Conservation (phyloP, 37 sponge, comb jelly and placozoan genomes). For the Cliona cf. orientalis region DNA sequence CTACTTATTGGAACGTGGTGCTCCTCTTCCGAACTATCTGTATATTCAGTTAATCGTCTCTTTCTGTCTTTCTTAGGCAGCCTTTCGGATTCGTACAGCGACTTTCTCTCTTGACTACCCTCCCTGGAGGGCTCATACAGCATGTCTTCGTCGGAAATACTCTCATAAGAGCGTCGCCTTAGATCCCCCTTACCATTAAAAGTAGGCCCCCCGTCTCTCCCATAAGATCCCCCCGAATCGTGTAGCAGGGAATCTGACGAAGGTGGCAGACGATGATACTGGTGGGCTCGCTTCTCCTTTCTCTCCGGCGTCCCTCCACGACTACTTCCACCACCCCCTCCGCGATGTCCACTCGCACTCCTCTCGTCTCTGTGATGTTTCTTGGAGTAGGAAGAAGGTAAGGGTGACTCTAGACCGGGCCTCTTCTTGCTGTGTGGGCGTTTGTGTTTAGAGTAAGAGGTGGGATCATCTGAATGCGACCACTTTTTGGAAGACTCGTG, state of each 20-base stretch:
- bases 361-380: neutral
- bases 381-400: neutral
- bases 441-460: neutral
- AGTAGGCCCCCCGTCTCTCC: too few relatives aligned
- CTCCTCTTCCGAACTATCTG: too few relatives aligned
- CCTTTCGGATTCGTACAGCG: too few relatives aligned
- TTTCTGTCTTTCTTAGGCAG: too few relatives aligned
- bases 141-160: slow-evolving; percentile 37
- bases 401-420: neutral
- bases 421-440: neutral
- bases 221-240: too few relatives aligned
- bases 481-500: neutral
- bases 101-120: slow-evolving; percentile 15
- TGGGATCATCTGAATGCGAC: neutral
- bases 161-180: slow-evolving; percentile 30
- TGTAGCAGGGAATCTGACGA: too few relatives aligned
- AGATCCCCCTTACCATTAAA: neutral
- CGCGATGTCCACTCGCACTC: neutral
- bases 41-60: too few relatives aligned
- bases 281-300: neutral
- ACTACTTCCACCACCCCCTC: neutral
- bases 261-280: neutral
- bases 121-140: neutral
- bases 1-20: too few relatives aligned
- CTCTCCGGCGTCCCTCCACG: neutral